Evolutionary conservation across 2,888 invertebrate genomes (phyloP).

Genomic region (Sinodicranocentrus sp.): DNA sequence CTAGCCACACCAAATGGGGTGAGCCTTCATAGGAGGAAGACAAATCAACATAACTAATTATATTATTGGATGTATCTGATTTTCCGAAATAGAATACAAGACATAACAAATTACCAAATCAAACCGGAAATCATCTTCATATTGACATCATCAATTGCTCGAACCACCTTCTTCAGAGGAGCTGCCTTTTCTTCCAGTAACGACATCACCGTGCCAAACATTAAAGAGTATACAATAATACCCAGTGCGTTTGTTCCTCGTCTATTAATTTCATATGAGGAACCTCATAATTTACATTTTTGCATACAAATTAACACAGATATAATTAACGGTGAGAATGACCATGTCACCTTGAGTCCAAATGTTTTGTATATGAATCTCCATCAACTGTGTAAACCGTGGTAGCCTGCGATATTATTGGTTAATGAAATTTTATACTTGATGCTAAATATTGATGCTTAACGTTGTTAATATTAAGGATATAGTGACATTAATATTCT

Average conservation of each 20-base stretch:
- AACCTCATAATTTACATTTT: too few species aligned
- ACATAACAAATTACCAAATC: conserved; percentile 84
- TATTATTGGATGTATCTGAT: not conserved
- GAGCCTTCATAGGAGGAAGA: conserved; percentile 79
- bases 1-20: conserved; percentile 92
- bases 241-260: conserved; percentile 89
- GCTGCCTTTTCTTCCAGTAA: conserved; percentile 89
- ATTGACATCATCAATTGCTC: conserved; percentile 91
- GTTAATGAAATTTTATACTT: too few species aligned
- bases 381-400: conserved; percentile 67
- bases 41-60: not conserved
- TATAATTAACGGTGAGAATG: too few species aligned
- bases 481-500: not conserved
- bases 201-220: conserved; percentile 92
- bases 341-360: too few species aligned
- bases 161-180: conserved; percentile 87
- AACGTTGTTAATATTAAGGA: too few species aligned
- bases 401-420: too few species aligned
- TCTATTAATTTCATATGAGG: too few species aligned
- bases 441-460: too few species aligned
- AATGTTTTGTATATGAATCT: too few species aligned
- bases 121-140: conserved; percentile 96
- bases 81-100: not conserved
- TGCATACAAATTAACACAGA: too few species aligned
- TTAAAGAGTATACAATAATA: conserved; percentile 92